Conservation (phyloP, 1,140 invertebrate species). For the Calephelis virginiensis region DNA sequence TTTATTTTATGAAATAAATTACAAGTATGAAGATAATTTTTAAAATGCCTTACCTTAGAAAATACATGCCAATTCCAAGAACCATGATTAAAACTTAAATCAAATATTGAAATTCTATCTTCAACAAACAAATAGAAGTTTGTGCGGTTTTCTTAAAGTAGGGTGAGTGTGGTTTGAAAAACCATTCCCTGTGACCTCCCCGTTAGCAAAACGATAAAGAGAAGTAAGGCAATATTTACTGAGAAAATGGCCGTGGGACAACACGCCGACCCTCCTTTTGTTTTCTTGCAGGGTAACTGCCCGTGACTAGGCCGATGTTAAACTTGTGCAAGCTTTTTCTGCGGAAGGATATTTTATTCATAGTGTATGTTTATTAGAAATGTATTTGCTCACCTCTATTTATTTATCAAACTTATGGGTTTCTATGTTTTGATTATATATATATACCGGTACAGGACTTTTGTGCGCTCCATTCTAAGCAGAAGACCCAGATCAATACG, state of each 20-base stretch:
- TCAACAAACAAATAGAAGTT: slow-evolving; percentile 39
- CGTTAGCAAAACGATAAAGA: slow-evolving; percentile 49
- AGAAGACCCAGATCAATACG: too few species aligned
- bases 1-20: too few species aligned
- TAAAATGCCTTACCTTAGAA: too few species aligned
- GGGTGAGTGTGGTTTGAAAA: slow-evolving; percentile 50
- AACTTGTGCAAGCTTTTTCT: slow-evolving; percentile 31
- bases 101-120: too few species aligned
- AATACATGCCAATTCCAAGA: too few species aligned
- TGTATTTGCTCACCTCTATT: background rate
- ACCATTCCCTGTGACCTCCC: slow-evolving; percentile 44
- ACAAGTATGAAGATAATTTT: too few species aligned
- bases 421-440: too few species aligned
- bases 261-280: slow-evolving; percentile 56
- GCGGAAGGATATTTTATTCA: slow-evolving; percentile 9
- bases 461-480: too few species aligned
- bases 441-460: too few species aligned
- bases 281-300: slow-evolving; percentile 40
- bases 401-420: too few species aligned
- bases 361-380: background rate
- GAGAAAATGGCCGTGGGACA: slow-evolving; percentile 62
- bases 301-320: slow-evolving; percentile 26
- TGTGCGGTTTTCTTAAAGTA: slow-evolving; percentile 45
- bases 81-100: too few species aligned
- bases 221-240: slow-evolving; percentile 57